A percentile compares a stretch with the other conserved stretches of the same genome.
Evolutionary conservation across 2,113 vertebrate species (phyloP).

Genomic region (Ciconia stormi): DNA sequence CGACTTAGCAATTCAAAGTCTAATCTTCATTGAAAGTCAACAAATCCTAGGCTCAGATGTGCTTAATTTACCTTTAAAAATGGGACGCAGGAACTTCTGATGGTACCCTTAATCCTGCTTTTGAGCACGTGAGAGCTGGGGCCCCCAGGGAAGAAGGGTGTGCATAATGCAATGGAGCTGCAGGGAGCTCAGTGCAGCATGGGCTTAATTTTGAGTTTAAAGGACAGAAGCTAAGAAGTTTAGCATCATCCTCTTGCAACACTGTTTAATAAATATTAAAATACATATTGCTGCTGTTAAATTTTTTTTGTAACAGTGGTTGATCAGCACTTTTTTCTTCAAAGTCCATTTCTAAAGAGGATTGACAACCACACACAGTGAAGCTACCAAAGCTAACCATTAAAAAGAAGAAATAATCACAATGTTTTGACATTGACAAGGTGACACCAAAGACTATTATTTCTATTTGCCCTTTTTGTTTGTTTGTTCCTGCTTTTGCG

Average conservation of each 20-base stretch:
- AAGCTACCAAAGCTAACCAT: background rate
- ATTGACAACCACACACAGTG: background rate
- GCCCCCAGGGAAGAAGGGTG: background rate
- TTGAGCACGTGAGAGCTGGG: accelerated
- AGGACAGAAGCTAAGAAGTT: background rate
- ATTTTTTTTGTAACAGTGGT: background rate
- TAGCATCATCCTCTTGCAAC: background rate
- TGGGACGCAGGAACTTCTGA: background rate
- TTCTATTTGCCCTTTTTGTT: background rate
- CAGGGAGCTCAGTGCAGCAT: background rate
- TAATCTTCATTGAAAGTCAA: conserved; percentile 38
- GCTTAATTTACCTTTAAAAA: conserved; percentile 23
- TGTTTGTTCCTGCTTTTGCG: background rate
- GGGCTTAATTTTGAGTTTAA: background rate
- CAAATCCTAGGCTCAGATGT: conserved; percentile 9
- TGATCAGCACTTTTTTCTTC: background rate
- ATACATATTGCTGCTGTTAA: background rate
- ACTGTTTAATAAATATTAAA: background rate
- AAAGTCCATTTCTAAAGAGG: background rate
- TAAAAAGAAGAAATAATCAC: background rate
- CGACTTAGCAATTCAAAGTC: background rate
- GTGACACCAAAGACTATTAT: background rate
- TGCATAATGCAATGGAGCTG: background rate
- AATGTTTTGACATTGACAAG: background rate
- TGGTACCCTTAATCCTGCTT: background rate